Base-by-base conservation (phyloP, 2,888 invertebrate genomes). In the Lissonota sp. region DNA sequence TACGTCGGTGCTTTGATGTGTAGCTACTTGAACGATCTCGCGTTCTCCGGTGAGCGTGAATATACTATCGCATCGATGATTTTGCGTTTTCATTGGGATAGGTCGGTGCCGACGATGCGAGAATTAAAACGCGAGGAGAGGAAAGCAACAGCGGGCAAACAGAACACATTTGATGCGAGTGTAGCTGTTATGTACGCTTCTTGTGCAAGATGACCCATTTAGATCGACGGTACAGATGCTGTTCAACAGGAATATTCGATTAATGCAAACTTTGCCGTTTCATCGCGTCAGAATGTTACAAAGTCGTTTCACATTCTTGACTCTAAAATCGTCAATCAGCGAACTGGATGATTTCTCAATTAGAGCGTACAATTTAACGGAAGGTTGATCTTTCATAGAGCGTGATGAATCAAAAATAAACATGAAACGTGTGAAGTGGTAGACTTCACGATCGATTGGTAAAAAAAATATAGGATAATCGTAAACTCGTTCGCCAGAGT, bases 1-100 rank as follows among this genome's bases (percentile, higher is more conserved):
- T 10, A 55, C 53, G 16, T 14, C 16, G 26, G 53, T 82, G 79
- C 79, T 72, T 78, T 79, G 79, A 83, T 80, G 79, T 77, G 64
- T 44, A 2, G 66, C 71, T 67, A 67, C 76, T 72, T 42, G 62
- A 57, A 42, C 60, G 14, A 57, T 62, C 66, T 46, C 64, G 66
- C 70, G 66, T 51, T 71, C 49, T 71, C 44, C 53, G 53, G 12
- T 12, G 74, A 60, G 49, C 53, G 57, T 62, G 55, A 60, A 60
- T 75, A 60, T 75, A 74, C 53, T 62, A 69, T 62, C 58, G 51
- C 60, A 66, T 46, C 69, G 77, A 84, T 86, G 86, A 86, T 81
- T 83, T 79, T 74, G 85, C 85, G 77, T 76, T 83, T 82, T 83
- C 74, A 71, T 86, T 85, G 79, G 84, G 85, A 80, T 85, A 86